phyloP scores from a whole-genome alignment of 2,113 vertebrate species.

The Sinocyclocheilus rhinocerous region DNA sequence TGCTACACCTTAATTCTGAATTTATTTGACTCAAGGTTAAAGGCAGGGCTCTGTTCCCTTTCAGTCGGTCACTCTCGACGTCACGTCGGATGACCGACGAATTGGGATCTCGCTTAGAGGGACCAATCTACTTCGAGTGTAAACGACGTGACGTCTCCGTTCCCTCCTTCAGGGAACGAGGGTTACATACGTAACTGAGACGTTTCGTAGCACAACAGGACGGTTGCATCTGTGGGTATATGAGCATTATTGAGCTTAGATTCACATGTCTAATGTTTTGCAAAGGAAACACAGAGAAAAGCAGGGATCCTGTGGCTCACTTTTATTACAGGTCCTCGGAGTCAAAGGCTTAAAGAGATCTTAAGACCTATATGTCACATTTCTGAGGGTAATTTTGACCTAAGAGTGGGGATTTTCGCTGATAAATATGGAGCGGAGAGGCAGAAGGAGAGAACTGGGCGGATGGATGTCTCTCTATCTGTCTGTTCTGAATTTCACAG shows the following conservation, averaged over 20 bases:
- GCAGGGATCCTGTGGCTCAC: slow-evolving; percentile 13
- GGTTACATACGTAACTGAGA: no score
- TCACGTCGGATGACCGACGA: no score
- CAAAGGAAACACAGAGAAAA: background rate
- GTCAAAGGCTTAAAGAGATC: slow-evolving; percentile 15
- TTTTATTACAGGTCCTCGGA: slow-evolving; percentile 12
- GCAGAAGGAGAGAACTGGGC: background rate
- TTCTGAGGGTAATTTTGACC: slow-evolving; percentile 3
- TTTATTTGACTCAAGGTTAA: background rate
- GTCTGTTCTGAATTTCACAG: slow-evolving; percentile 41
- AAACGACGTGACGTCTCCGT: no score
- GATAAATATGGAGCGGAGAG: background rate
- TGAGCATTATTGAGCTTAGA: background rate
- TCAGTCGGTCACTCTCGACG: no score
- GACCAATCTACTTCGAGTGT: no score
- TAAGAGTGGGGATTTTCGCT: slow-evolving; percentile 18
- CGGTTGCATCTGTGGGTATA: background rate
- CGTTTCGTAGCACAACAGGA: background rate
- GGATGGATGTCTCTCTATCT: slow-evolving; percentile 18
- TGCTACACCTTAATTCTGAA: background rate
- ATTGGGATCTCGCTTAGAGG: no score
- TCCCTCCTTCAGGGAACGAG: no score
- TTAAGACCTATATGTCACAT: slow-evolving; percentile 16
- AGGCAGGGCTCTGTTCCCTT: background rate
- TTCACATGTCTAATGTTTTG: slow-evolving; percentile 1